Evolutionary conservation across 2,888 invertebrate species (phyloP), one percentile per base, ranked within the genome.

Genomic region (Cordylochernes scorpioides): DNA sequence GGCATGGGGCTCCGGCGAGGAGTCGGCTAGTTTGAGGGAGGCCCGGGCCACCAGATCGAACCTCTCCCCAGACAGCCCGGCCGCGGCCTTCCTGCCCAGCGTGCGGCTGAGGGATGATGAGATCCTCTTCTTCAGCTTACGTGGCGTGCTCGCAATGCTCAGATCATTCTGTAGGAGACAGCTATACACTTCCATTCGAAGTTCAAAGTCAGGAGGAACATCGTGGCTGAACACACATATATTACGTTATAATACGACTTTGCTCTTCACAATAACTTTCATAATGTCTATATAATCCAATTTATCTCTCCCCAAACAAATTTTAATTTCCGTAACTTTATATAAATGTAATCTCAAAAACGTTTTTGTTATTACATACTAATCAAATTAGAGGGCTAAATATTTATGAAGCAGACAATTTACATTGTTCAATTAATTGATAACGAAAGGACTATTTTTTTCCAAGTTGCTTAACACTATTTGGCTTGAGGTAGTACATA

Each of bases 1-100:
- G 0, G 64, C 63, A 38, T 59, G 56, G 28, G 63, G 56, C 35
- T 55, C 55, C 40, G 61, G 60, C 34, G 61, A 57, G 4, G 64
- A 60, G 40, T 65, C 64, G 24, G 57, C 53, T 28, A 66, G 47
- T 14, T 51, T 55, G 36, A 66, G 45, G 32, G 54, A 56, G 15
- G 64, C 64, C 24, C 58, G 57, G 24, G 65, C 66, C 47, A 65
- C 61, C 35, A 64, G 47, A 42, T 65, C 62, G 49, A 66, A 66
- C 45, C 62, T 62, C 14, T 12, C 12, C 17, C 27, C 19, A n/a
- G 24, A 21, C 3, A 34, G 19, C 21, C 24, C 56, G 14, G 64
- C 62, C 2, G 64, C 64, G 18, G 66, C 49, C 42, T 63, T 60
- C 42, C 62, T 61, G 3, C 67, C 67, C 7, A 66, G 63, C n/a